These are phyloP conservation scores for Cisticola juncidis DNA, from an alignment of 2,113 vertebrate species.

Conservation along the genomic window DNA sequence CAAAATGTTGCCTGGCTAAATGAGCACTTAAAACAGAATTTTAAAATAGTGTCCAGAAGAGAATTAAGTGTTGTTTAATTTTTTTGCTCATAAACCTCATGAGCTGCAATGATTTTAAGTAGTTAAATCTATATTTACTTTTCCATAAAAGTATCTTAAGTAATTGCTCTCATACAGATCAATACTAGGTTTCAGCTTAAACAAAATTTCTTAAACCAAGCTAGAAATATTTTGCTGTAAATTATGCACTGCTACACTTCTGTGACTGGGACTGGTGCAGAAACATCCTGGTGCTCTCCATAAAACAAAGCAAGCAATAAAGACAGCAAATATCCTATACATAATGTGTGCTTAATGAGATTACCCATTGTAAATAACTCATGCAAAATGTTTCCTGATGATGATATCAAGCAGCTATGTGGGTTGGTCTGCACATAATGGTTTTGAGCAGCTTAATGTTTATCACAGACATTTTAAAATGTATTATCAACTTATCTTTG, in stretches of 20 bases:
- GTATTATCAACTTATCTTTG: background rate
- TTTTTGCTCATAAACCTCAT: background rate
- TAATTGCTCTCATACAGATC: conserved; percentile 16
- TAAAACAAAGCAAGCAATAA: conserved; percentile 36
- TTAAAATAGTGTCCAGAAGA: background rate
- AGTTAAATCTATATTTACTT: background rate
- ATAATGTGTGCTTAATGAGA: conserved; percentile 5
- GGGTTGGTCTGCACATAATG: conserved; percentile 25
- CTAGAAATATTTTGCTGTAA: conserved; percentile 51
- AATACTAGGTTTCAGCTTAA: conserved; percentile 12
- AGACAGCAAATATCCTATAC: background rate
- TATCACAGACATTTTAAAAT: background rate
- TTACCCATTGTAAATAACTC: conserved; percentile 1
- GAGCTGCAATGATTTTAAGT: background rate
- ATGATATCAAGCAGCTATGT: conserved; percentile 24
- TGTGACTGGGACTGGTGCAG: background rate
- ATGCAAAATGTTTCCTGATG: background rate
- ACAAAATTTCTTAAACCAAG: conserved; percentile 24
- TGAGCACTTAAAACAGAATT: background rate
- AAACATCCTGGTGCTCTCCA: conserved; percentile 10
- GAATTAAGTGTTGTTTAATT: background rate
- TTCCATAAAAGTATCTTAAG: background rate
- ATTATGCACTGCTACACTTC: background rate
- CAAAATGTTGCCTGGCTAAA: background rate
- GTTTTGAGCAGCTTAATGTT: background rate